Conservation (phyloP, 2,888 invertebrate species). For the Psylliodes chrysocephalus region DNA sequence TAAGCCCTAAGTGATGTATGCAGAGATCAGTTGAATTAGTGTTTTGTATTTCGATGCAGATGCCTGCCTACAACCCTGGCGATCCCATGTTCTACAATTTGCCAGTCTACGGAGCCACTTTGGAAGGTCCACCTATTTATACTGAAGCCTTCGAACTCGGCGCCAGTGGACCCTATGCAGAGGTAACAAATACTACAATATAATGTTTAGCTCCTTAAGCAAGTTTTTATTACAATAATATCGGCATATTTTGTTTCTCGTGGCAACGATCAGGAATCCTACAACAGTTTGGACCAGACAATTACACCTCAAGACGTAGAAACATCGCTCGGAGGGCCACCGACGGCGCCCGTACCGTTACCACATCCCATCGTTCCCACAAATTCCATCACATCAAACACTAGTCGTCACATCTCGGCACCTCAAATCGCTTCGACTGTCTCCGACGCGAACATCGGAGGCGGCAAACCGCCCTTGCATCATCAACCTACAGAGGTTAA, state of each 20-base stretch:
- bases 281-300: constrained; percentile 33
- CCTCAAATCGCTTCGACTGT: constrained; percentile 3
- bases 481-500: constrained; percentile 6
- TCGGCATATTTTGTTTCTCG: not conserved
- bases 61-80: constrained; percentile 42
- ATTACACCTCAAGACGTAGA: constrained; percentile 57
- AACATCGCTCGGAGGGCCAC: constrained; percentile 21
- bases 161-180: constrained; percentile 53
- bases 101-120: constrained; percentile 55
- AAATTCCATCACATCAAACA: constrained; percentile 24
- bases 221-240: not conserved
- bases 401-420: constrained; percentile 12
- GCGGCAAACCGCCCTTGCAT: constrained; percentile 18
- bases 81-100: constrained; percentile 56
- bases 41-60: constrained; percentile 24
- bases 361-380: constrained; percentile 7
- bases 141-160: constrained; percentile 56
- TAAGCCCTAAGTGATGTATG: not conserved
- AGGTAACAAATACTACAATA: constrained; percentile 50
- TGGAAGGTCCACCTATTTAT: constrained; percentile 53
- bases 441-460: constrained; percentile 20
- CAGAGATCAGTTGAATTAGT: constrained; percentile 2
- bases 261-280: constrained; percentile 29
- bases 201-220: not conserved
- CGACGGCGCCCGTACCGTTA: not conserved